A percentile compares a stretch with the other conserved stretches of the same genome.
phyloP scores from a whole-genome alignment of 2,113 vertebrate genomes.

The Lates calcarifer region DNA sequence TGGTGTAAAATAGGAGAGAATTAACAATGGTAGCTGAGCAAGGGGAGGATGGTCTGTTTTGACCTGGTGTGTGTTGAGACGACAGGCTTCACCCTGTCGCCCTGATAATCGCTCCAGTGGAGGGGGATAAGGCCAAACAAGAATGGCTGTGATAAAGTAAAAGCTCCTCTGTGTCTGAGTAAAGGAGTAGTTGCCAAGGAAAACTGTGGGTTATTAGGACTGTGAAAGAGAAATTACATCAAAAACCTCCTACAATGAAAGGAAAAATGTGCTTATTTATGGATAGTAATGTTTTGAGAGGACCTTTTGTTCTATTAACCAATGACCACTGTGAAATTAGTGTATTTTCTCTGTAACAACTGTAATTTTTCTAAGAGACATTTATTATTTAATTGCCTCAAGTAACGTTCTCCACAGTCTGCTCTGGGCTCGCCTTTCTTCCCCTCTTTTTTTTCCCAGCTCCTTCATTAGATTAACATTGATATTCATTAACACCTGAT shows the following conservation, averaged over 20 bases:
- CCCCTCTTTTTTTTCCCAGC: not conserved
- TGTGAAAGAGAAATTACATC: not conserved
- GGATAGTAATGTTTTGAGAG: not conserved
- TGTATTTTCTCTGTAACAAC: not conserved
- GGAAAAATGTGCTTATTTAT: not conserved
- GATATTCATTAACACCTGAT: constrained; percentile 80
- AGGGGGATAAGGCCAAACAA: constrained; percentile 43
- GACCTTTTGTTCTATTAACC: not conserved
- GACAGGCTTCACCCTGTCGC: constrained; percentile 49
- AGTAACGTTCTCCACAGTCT: constrained; percentile 1
- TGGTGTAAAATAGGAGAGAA: constrained; percentile 77
- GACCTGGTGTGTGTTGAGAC: constrained; percentile 64
- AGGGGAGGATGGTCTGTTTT: constrained; percentile 62
- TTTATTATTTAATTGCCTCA: not conserved
- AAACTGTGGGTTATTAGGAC: not conserved
- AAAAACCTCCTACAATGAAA: not conserved
- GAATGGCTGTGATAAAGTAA: constrained; percentile 49
- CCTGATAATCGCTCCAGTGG: constrained; percentile 57
- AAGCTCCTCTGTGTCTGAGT: constrained; percentile 31
- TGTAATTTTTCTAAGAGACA: not conserved
- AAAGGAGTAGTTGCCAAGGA: constrained; percentile 11
- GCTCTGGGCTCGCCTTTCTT: constrained; percentile 13
- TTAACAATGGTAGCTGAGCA: constrained; percentile 72
- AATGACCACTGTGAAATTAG: not conserved
- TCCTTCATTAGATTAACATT: constrained; percentile 69